Percentiles rank a stretch among this genome's conserved stretches.
These are phyloP conservation scores for Oikopleura albicans DNA, from an alignment of 23 tunicate species.

Conservation along the genomic window DNA sequence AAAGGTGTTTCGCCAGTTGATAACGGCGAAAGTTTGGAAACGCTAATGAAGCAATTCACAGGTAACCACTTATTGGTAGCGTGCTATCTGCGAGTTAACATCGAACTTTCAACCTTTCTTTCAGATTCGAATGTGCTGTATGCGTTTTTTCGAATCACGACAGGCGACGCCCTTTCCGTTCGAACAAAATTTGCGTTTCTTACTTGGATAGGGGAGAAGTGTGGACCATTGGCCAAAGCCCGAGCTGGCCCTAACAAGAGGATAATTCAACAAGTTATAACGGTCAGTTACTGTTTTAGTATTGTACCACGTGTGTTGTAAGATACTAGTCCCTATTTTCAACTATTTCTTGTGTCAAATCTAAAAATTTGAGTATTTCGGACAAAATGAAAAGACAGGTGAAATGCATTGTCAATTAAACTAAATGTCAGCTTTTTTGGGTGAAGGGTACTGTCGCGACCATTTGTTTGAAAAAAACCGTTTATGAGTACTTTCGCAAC, in stretches of 20 bases:
- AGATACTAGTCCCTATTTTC: no score
- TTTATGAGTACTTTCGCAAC: no score
- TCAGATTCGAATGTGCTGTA: not conserved
- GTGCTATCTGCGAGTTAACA: no score
- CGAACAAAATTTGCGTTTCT: constrained; percentile 9
- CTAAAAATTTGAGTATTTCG: no score
- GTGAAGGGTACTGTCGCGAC: no score
- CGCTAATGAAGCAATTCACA: constrained; percentile 3
- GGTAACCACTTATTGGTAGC: no score
- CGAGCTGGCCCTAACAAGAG: constrained; percentile 10
- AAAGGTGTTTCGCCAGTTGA: not conserved
- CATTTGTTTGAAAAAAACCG: no score
- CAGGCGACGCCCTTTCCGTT: constrained; percentile 1
- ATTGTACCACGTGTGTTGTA: not conserved
- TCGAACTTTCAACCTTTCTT: not conserved
- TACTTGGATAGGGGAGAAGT: constrained; percentile 10
- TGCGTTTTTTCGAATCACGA: constrained; percentile 10
- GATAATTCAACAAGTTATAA: constrained; percentile 5
- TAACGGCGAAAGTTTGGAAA: not conserved
- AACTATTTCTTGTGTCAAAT: no score
- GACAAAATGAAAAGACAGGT: no score
- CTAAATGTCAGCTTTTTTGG: no score
- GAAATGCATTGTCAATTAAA: no score
- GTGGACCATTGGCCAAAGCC: not conserved
- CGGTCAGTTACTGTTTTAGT: not conserved